A percentile compares a stretch with the other conserved stretches of the same genome.
These are phyloP conservation scores for Poecilobothrus nobilitatus DNA, from an alignment of 2,888 invertebrate genomes.

Conservation along the genomic window DNA sequence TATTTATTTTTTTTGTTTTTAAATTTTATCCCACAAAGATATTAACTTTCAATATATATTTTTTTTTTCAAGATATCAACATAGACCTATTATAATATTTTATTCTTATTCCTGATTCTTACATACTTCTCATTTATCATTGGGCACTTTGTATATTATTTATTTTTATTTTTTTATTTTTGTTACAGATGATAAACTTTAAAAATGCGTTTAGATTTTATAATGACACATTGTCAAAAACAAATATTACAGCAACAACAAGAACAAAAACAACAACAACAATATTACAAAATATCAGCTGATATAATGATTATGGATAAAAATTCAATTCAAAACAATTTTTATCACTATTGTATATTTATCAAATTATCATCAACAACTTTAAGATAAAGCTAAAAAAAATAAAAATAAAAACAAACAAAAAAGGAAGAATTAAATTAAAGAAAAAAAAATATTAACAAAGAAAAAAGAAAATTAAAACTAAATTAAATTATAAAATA, in stretches of 20 bases:
- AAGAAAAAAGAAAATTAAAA: no score
- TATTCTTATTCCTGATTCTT: no score
- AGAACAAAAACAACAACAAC: not conserved
- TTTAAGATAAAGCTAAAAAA: not conserved
- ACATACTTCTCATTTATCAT: no score
- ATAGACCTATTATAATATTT: no score
- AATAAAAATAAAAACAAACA: no score
- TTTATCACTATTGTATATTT: not conserved
- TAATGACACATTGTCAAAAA: not conserved
- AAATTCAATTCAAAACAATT: not conserved
- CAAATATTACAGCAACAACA: not conserved
- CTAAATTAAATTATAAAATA: no score
- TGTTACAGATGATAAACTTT: not conserved
- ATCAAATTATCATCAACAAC: not conserved
- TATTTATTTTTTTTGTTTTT: no score
- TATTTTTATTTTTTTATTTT: not conserved
- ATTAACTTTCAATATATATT: no score
- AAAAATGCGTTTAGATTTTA: not conserved
- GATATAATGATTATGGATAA: conserved; percentile 4
- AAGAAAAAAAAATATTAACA: no score
- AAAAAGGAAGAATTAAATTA: no score
- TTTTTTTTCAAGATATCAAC: no score
- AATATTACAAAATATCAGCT: not conserved
- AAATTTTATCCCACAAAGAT: not conserved
- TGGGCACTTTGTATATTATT: no score